These are phyloP conservation scores for Catostomus latipinnis DNA, from an alignment of 2,797 vertebrate species.

Conservation along the genomic window DNA sequence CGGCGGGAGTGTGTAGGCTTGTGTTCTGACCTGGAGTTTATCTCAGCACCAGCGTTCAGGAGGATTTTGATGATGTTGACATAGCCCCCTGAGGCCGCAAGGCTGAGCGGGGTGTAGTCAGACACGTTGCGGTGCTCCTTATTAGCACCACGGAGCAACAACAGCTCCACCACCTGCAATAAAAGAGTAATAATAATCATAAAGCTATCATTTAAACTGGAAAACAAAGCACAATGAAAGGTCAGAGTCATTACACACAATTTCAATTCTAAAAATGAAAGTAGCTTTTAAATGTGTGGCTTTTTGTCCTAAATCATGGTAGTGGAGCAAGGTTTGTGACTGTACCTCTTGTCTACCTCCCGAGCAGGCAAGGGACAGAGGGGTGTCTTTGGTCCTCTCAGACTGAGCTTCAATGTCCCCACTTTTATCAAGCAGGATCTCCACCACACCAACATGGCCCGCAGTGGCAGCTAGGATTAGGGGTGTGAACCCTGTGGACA, in stretches of 20 bases:
- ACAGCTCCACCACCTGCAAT: slow-evolving; percentile 92
- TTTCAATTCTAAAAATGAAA: too few relatives aligned
- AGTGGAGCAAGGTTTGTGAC: not conserved
- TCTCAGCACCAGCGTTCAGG: slow-evolving; percentile 97
- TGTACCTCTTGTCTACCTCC: slow-evolving; percentile 95
- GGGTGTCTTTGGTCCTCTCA: slow-evolving; percentile 99
- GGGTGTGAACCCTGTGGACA: slow-evolving; percentile 90
- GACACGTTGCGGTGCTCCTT: slow-evolving; percentile 99
- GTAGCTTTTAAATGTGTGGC: not conserved
- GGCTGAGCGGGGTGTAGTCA: slow-evolving; percentile 96
- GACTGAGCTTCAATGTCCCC: slow-evolving; percentile 99
- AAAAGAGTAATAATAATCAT: not conserved
- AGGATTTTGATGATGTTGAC: slow-evolving; percentile 99
- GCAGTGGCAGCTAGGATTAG: slow-evolving; percentile 98
- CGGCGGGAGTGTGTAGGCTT: too few relatives aligned
- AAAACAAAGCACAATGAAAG: too few relatives aligned
- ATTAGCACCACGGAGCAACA: slow-evolving; percentile 96
- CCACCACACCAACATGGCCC: slow-evolving; percentile 97
- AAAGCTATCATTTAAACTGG: too few relatives aligned
- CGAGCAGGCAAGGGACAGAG: slow-evolving; percentile 95
- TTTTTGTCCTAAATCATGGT: not conserved
- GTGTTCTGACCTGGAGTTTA: slow-evolving; percentile 91
- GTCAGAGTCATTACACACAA: not conserved
- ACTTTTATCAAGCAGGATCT: slow-evolving; percentile 97
- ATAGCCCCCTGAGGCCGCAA: slow-evolving; percentile 97